Percentiles rank a stretch among this genome's conserved stretches.
Conservation (phyloP, 2,797 vertebrate species). For the Simalia tracyae region DNA sequence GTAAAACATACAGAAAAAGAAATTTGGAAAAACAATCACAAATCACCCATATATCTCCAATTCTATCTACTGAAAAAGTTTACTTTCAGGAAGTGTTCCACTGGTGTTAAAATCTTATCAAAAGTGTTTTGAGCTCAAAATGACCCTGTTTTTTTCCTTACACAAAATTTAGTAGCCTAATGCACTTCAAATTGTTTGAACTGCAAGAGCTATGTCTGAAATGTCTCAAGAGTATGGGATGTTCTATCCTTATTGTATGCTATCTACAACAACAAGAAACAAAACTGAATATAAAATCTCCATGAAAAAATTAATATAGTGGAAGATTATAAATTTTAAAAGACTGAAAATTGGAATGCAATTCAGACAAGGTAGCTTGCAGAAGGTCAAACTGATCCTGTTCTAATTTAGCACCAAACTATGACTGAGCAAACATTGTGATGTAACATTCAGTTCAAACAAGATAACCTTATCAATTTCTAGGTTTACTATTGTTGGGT, state of each 20-base stretch:
- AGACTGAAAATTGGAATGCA: not conserved
- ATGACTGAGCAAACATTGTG: not conserved
- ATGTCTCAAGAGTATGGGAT: too few species aligned
- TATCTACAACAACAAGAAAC: not conserved
- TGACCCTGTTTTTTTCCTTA: too few species aligned
- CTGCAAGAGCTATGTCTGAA: too few species aligned
- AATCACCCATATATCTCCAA: not conserved
- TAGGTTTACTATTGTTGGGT: not conserved
- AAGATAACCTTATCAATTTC: not conserved
- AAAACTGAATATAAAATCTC: not conserved
- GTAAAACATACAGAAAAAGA: slow-evolving; percentile 19
- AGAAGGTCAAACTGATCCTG: not conserved
- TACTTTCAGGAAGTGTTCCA: not conserved
- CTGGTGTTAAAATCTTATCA: too few species aligned
- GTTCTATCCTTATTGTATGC: too few species aligned
- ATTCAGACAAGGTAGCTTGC: not conserved
- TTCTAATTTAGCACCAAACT: not conserved
- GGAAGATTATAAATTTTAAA: not conserved
- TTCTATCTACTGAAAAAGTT: not conserved
- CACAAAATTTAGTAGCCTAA: too few species aligned
- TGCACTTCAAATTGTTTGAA: too few species aligned
- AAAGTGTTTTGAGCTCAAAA: too few species aligned
- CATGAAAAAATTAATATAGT: not conserved
- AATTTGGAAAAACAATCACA: not conserved
- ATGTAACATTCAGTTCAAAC: not conserved